Base-by-base conservation (phyloP, 2,113 vertebrate species). In the Saccopteryx leptura region DNA sequence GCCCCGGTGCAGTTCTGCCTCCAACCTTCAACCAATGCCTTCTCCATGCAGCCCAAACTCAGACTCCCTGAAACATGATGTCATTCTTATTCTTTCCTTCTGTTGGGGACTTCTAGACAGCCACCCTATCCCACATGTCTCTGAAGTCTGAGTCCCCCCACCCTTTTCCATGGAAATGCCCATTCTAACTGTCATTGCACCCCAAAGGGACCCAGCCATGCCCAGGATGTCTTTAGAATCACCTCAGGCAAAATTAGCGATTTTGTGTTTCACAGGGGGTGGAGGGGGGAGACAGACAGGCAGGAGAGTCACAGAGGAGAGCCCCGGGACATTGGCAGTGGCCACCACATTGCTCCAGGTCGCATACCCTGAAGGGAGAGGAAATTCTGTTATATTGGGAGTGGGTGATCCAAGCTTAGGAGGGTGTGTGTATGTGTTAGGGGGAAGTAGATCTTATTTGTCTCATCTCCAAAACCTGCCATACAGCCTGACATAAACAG, bases 121-220 rank as follows among this genome's bases (percentile, higher is more conserved):
- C 46, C 0, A 2, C 26, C 1, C 15, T n/a, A 26, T 80, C 39
- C 26, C 4, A 60, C 0, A 5, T 0, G 1, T 28, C 21, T 85
- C 48, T 39, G 58, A 58, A 39, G 17, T 88, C 31, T 15, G 80
- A 46, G 56, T 63, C 52, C 21, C 9, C 3, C 31, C 4, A 0
- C 26, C 56, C 58, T 56, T 92, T 12, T 39, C n/a, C 33, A 17
- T 9, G 11, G 19, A 56, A 66, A 33, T n/a, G 39, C 28, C 17
- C 13, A 17, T 72, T 88, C 46, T 58, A 24, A 88, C 19, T 26
- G 10, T 10, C n/a, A 4, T 17, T n/a, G 58, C 50, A 50, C 9
- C 33, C 56, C 14, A 31, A 26, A 68, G 65, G 46, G 61, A 52
- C 33, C 12, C 6, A 63, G 79, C 9, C 18, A 26, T 1, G 1